A percentile compares a stretch with the other conserved stretches of the same genome.
phyloP scores from a whole-genome alignment of 2,888 invertebrate species.

The Rapana venosa region DNA sequence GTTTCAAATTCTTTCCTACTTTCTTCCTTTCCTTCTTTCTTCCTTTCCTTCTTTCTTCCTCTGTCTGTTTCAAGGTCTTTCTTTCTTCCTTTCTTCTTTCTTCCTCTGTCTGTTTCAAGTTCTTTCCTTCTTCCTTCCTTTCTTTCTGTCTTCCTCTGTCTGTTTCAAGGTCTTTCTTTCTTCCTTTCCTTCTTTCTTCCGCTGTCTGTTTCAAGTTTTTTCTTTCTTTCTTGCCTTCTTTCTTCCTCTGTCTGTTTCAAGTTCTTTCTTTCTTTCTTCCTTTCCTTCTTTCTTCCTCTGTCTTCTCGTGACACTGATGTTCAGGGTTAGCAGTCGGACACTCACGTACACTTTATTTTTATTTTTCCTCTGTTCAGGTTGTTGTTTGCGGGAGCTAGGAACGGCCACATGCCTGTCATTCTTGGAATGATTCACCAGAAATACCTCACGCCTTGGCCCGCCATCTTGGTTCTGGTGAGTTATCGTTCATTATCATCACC shows the following conservation, averaged over 20 bases:
- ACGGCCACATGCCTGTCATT: conserved; percentile 66
- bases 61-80: background rate
- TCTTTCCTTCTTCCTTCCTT: background rate
- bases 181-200: conserved; percentile 22
- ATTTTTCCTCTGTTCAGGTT: conserved; percentile 54
- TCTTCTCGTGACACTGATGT: background rate
- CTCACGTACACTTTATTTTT: background rate
- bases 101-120: background rate
- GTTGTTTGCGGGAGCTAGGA: conserved; percentile 71
- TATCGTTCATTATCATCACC: background rate
- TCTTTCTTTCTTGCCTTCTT: background rate
- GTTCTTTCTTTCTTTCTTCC: background rate
- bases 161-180: background rate
- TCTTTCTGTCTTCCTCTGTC: conserved; percentile 6
- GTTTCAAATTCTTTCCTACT: background rate
- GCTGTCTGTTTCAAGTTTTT: background rate
- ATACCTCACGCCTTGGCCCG: conserved; percentile 71
- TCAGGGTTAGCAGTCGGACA: too few species aligned
- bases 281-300: conserved; percentile 8
- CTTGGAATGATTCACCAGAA: conserved; percentile 69
- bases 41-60: conserved; percentile 19
- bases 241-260: background rate
- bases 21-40: background rate
- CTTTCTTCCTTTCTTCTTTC: conserved; percentile 15
- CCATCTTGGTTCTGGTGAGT: conserved; percentile 69